Evolutionary conservation across 1,140 invertebrate genomes (phyloP).

Genomic region (Ceratitis capitata): DNA sequence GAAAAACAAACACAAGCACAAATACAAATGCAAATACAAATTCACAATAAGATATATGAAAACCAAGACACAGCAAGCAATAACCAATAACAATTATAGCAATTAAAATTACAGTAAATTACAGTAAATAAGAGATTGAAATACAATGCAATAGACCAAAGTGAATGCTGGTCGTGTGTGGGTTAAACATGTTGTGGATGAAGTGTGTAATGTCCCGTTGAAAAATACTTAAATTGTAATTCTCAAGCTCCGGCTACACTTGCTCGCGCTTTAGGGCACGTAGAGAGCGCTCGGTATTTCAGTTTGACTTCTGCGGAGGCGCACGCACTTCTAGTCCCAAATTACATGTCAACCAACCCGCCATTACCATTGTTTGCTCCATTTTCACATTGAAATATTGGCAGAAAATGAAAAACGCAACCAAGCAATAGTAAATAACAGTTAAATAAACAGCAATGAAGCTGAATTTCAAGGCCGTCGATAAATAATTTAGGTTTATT

Average conservation of each 20-base stretch:
- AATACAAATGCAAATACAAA: not conserved
- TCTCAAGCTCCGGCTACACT: not conserved
- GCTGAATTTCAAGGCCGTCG: not conserved
- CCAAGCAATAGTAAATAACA: not conserved
- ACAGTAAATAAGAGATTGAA: not conserved
- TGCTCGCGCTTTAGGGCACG: no score
- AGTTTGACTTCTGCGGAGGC: not conserved
- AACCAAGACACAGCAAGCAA: not conserved
- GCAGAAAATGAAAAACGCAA: not conserved
- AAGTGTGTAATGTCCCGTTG: not conserved
- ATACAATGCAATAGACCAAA: constrained; percentile 59
- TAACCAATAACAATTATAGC: constrained; percentile 15
- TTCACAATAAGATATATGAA: not conserved
- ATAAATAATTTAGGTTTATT: not conserved
- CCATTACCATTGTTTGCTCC: constrained; percentile 60
- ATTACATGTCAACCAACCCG: constrained; percentile 19
- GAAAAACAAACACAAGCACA: not conserved
- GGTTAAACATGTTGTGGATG: not conserved
- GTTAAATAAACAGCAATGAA: not conserved
- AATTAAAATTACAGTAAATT: constrained; percentile 36
- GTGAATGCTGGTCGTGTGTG: constrained; percentile 56
- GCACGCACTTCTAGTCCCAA: not conserved
- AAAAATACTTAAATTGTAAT: not conserved
- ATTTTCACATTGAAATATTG: constrained; percentile 58
- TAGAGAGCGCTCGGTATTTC: no score